These are phyloP conservation scores for Limanda limanda DNA, from an alignment of 2,113 vertebrate species.

Conservation along the genomic window DNA sequence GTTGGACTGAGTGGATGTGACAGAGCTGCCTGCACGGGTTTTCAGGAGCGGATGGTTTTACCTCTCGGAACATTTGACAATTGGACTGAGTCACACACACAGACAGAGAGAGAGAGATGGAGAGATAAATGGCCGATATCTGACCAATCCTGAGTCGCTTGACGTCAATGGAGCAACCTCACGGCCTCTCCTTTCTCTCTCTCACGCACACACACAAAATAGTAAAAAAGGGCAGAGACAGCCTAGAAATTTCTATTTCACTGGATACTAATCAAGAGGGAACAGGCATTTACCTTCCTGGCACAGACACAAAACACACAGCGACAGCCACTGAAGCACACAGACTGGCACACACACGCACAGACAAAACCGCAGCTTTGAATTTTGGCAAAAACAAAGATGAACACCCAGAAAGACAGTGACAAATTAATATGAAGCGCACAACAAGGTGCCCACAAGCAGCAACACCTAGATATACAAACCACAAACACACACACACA, in stretches of 20 bases:
- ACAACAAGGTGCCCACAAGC: constrained; percentile 29
- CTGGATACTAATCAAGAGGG: constrained; percentile 56
- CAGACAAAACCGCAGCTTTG: constrained; percentile 7
- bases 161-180: constrained; percentile 68
- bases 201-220: not conserved
- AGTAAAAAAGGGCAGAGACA: constrained; percentile 30
- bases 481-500: constrained; percentile 17
- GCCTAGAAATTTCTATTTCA: constrained; percentile 46
- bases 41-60: constrained; percentile 35
- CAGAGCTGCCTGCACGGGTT: constrained; percentile 31
- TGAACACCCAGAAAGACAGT: constrained; percentile 12
- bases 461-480: constrained; percentile 16
- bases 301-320: constrained; percentile 49
- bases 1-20: constrained; percentile 29
- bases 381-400: constrained; percentile 38
- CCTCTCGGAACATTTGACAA: constrained; percentile 45
- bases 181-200: constrained; percentile 14
- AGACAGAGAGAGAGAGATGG: not conserved
- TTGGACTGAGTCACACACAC: constrained; percentile 2
- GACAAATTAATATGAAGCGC: constrained; percentile 56
- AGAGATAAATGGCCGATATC: constrained; percentile 20
- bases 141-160: constrained; percentile 49
- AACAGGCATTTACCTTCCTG: constrained; percentile 55
- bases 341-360: not conserved
- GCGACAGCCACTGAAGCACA: constrained; percentile 32